Percentiles rank a stretch among this genome's conserved stretches.
phyloP scores from a whole-genome alignment of 2,888 invertebrate genomes.

The Onthophagus sagittarius region DNA sequence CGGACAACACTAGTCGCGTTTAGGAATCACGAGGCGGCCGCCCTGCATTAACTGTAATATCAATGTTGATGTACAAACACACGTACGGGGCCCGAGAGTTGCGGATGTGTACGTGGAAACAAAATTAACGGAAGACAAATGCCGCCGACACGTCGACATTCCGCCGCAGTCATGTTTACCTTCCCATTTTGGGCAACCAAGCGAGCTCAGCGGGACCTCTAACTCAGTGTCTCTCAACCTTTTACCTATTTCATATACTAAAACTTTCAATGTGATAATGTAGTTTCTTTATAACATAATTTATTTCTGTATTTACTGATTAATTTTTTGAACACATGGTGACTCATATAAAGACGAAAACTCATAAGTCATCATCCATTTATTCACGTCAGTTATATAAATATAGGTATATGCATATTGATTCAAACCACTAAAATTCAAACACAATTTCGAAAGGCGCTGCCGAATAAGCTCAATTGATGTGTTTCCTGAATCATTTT shows the following conservation, averaged over 20 bases:
- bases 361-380: too few species aligned
- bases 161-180: conserved; percentile 23
- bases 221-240: background rate
- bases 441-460: too few species aligned
- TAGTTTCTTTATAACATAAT: too few species aligned
- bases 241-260: background rate
- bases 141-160: conserved; percentile 7
- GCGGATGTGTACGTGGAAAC: conserved; percentile 10
- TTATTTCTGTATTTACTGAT: too few species aligned
- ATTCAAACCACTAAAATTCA: too few species aligned
- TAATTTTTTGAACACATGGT: too few species aligned
- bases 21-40: background rate
- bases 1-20: background rate
- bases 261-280: background rate
- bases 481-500: too few species aligned
- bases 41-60: conserved; percentile 11
- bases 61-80: conserved; percentile 7
- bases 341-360: too few species aligned
- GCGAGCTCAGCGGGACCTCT: background rate
- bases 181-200: conserved; percentile 17
- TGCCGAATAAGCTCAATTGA: too few species aligned
- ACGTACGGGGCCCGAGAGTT: background rate
- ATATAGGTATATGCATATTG: too few species aligned
- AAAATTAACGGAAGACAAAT: conserved; percentile 22
- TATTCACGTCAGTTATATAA: too few species aligned